phyloP scores from a whole-genome alignment of 2,797 vertebrate genomes.

The Syngnathus acus region DNA sequence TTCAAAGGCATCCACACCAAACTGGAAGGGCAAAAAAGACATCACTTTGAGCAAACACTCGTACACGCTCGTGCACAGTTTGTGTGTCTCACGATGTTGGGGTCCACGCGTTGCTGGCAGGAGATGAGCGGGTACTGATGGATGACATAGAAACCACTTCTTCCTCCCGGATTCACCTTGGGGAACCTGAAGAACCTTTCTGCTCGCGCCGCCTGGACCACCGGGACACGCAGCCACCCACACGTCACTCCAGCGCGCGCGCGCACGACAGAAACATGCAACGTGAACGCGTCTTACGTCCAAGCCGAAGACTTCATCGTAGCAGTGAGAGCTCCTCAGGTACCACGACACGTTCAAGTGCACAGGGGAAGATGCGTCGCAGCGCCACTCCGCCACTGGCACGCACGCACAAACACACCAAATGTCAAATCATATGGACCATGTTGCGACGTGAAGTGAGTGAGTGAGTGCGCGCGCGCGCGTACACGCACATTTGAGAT shows the following conservation, averaged over 20 bases:
- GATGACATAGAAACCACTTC: slow-evolving; percentile 44
- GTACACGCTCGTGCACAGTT: neutral
- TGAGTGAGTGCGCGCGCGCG: too few species aligned
- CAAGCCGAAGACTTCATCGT: slow-evolving; percentile 52
- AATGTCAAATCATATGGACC: neutral
- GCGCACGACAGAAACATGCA: neutral
- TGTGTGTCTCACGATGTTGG: slow-evolving; percentile 31
- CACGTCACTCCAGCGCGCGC: neutral
- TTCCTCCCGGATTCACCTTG: slow-evolving; percentile 1
- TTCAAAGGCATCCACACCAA: neutral
- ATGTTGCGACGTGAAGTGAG: neutral
- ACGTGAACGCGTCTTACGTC: slow-evolving; percentile 44
- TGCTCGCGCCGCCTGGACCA: rapidly evolving
- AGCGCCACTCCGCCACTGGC: slow-evolving; percentile 25
- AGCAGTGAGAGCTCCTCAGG: slow-evolving; percentile 70
- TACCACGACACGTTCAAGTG: slow-evolving; percentile 64
- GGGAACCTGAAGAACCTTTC: neutral
- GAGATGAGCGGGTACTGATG: slow-evolving; percentile 30
- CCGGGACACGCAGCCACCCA: neutral
- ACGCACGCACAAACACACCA: slow-evolving; percentile 12
- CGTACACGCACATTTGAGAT: slow-evolving; percentile 49
- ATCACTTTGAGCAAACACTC: neutral
- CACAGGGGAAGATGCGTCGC: slow-evolving; percentile 5
- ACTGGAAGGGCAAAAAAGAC: slow-evolving; percentile 28
- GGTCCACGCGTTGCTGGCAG: slow-evolving; percentile 14